Evolutionary conservation across 2,888 invertebrate genomes (phyloP).

Genomic region (Apamea crenata): DNA sequence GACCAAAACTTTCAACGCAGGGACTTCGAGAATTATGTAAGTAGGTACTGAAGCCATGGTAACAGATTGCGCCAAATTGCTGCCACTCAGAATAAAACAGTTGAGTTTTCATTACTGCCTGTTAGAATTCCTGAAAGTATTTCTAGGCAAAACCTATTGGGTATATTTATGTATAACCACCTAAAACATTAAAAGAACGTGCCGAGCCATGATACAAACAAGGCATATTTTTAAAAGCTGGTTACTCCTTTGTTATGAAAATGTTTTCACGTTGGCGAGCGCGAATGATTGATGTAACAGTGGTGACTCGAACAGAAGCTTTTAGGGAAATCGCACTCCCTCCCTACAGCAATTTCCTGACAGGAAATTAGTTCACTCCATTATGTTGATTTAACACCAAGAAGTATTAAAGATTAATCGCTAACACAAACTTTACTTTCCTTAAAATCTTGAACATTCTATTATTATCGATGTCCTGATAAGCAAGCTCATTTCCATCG

Average conservation of each 20-base stretch:
- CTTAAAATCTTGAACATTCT: slow-evolving; percentile 21
- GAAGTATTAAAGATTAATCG: slow-evolving; percentile 57
- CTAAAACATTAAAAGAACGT: slow-evolving; percentile 21
- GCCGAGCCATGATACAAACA: slow-evolving; percentile 30
- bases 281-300: slow-evolving; percentile 77
- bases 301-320: slow-evolving; percentile 79
- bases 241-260: slow-evolving; percentile 76
- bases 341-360: slow-evolving; percentile 85
- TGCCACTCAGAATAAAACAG: not conserved
- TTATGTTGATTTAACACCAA: slow-evolving; percentile 68
- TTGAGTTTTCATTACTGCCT: not conserved
- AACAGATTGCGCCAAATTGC: not conserved
- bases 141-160: not conserved
- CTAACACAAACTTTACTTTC: slow-evolving; percentile 24
- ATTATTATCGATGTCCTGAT: slow-evolving; percentile 36
- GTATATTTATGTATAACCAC: not conserved
- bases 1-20: too few relatives aligned
- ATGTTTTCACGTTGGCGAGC: slow-evolving; percentile 68
- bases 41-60: too few relatives aligned
- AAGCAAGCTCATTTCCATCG: slow-evolving; percentile 41
- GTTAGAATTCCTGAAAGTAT: not conserved
- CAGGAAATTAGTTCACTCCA: slow-evolving; percentile 86
- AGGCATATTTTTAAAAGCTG: slow-evolving; percentile 63
- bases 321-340: slow-evolving; percentile 82
- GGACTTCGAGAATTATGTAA: not conserved